Conservation (phyloP, 2,113 vertebrate species). For the Anhinga rufa region DNA sequence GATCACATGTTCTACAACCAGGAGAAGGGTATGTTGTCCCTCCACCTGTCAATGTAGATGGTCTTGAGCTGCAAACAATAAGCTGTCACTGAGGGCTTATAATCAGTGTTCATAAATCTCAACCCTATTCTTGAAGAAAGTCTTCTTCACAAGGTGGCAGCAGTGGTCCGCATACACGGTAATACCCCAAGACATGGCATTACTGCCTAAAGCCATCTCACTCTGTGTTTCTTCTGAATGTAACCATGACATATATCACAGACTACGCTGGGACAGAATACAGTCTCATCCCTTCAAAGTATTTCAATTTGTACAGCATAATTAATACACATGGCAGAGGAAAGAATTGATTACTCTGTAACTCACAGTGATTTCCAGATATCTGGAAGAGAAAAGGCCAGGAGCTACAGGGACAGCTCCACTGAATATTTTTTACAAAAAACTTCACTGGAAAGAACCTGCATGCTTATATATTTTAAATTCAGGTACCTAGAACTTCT, state of each 20-base stretch:
- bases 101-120: neutral
- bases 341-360: neutral
- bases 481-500: neutral
- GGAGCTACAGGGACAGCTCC: neutral
- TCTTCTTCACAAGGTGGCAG: neutral
- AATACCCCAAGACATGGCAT: neutral
- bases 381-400: neutral
- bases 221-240: neutral
- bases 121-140: neutral
- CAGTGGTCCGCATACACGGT: neutral
- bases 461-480: neutral
- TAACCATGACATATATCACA: neutral
- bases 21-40: neutral
- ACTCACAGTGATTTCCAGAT: neutral
- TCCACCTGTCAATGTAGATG: neutral
- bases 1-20: neutral
- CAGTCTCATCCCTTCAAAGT: neutral
- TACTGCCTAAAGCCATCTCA: neutral
- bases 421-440: neutral
- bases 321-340: neutral
- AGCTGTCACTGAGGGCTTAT: neutral
- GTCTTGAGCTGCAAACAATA: neutral
- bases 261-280: neutral
- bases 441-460: neutral
- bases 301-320: neutral